A percentile compares a stretch with the other conserved stretches of the same genome.
Evolutionary conservation across 2,113 vertebrate genomes (phyloP).

Genomic region (Brienomyrus longianalis): DNA sequence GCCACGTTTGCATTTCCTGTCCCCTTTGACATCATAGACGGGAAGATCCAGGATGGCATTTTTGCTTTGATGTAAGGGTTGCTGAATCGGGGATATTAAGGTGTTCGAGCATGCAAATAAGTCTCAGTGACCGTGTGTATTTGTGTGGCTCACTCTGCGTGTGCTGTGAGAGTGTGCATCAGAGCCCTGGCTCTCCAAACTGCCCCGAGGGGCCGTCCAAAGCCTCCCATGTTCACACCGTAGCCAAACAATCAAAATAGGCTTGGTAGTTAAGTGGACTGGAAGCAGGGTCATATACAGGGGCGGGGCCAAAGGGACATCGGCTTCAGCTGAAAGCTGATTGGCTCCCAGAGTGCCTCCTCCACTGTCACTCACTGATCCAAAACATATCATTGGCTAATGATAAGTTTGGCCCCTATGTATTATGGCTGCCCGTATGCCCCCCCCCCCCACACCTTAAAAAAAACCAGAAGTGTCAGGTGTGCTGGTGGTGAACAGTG

Average conservation of each 20-base stretch:
- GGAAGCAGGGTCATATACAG: neutral
- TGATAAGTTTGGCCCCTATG: neutral
- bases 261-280: neutral
- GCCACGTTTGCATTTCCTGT: neutral
- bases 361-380: neutral
- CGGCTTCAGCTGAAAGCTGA: neutral
- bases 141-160: neutral
- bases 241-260: neutral
- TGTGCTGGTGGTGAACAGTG: neutral
- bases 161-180: neutral
- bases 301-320: neutral
- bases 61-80: neutral
- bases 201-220: neutral
- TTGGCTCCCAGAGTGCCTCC: neutral
- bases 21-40: neutral
- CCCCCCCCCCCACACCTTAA: neutral
- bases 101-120: neutral
- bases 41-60: neutral
- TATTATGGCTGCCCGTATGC: neutral
- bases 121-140: neutral
- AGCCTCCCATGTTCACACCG: neutral
- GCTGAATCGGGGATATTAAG: neutral
- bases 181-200: neutral
- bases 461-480: neutral
- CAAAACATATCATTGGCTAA: neutral